Evolutionary conservation across 2,888 invertebrate species (phyloP), one percentile per base, ranked within the genome.

Genomic region (Siphonodentalium dalli): DNA sequence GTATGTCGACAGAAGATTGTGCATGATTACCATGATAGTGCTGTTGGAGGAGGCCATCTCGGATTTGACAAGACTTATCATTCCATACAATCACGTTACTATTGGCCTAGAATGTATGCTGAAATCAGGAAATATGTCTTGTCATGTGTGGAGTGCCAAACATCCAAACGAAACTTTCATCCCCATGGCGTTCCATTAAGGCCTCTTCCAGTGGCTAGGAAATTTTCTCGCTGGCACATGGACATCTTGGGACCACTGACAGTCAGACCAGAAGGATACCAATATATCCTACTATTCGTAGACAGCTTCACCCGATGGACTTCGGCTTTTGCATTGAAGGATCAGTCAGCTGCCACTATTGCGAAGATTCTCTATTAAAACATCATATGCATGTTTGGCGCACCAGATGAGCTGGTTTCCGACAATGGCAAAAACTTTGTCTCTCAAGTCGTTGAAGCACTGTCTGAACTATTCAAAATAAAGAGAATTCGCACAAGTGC

Each of bases 391-490:
- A 23, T 60, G 1, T 65, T 57, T 44, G 63, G 63, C 13, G 46
- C 52, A 15, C 61, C 61, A n/a, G 15, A 44, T 11, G 23, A 42
- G 1, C 26, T 66, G 9, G 46, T 66, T 7, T 55, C 43, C 33
- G 58, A 60, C 29, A 43, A 62, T 35, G 61, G 66, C 20, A 43
- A 43, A 26, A 59, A 57, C 29, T 63, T 64, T 26, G 20, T 62
- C 29, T 54, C 52, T 5, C 54, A 60, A 37, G 20, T 66, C 7
- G 54, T 66, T 2, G 38, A 53, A 11, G 59, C 62, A 28, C n/a
- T 66, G 6, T 64, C 61, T 54, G 66, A 62, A 43, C 29, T 57
- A 3, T 63, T 63, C 26, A 47, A 63, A 27, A 48, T 63, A 0
- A 61, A 46, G 5, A 43, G 56, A 4, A 54, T 58, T 31, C 35